Evolutionary conservation across 1,140 invertebrate genomes (phyloP), one percentile per base, ranked within the genome.

Genomic region (Hycleus cichorii): DNA sequence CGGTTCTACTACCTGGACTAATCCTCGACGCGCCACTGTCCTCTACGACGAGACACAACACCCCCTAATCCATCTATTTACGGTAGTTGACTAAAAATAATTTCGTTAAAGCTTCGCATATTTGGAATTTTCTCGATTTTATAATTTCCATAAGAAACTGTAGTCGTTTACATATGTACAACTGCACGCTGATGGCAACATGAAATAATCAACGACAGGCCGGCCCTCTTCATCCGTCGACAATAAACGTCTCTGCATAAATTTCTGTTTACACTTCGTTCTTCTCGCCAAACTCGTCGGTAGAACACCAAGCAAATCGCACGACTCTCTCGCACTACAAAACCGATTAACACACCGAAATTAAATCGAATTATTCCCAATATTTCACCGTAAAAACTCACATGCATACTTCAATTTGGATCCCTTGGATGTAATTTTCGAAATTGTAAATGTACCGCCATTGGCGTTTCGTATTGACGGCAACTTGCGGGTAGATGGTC

Each of bases 151-250:
- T 5, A 32, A 5, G 7, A 54, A 51, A 39, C 56, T 47, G 32
- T 27, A 45, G 24, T 47, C 46, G 8, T 46, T 46, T 25, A 47
- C 52, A 24, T 60, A 63, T 4, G 48, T 38, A 42, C 82, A 84
- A 27, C 78, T 77, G 64, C 82, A 84, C 63, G 81, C 83, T 5
- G 80, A 79, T 3, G 82, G 82, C 52, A 84, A 75, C 64, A 69
- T 67, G 59, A 80, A 82, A 25, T 69, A 63, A 56, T 78, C 76
- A 4, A 76, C 67, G 38, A 74, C 68, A 0, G 77, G 68, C 50
- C 70, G 59, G 2, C 77, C 77, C 12, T 75, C 69, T 1, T 69
- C 60, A n/a, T 74, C 72, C 0, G 81, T 46, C 0, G 76, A 77
- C 3, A 75, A 47, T 59, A 83, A 70, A 43, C 76, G 73, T 24